Base-by-base conservation (phyloP, 2,113 vertebrate genomes). In the Coptodon rendalli region DNA sequence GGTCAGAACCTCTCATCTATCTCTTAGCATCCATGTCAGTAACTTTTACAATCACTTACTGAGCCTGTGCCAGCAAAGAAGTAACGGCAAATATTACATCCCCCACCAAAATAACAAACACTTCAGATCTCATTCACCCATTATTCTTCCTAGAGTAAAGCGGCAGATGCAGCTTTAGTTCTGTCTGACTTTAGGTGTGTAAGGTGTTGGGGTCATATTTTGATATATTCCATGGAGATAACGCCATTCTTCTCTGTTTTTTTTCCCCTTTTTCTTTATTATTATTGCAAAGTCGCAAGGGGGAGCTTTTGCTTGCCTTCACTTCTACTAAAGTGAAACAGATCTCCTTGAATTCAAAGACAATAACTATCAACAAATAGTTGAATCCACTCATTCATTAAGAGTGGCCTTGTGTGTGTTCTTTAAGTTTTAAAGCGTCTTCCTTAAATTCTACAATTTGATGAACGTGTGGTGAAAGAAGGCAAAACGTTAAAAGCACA, bases 31-130 rank as follows among this genome's bases (percentile, higher is more conserved):
- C 59, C 57, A 71, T 78, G 90, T 92, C 94, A 92, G 83, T 87
- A 86, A 91, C 83, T 89, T 93, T 94, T 86, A 90, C 86, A 81
- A 89, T 94, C 88, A 90, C 52, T 92, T 52, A 86, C 63, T 85
- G 73, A 93, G 54, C 59, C 31, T 57, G 63, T 84, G 84, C 90
- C 87, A 89, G 82, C 66, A 87, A 76, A 81, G 63, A 84, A 56
- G 56, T 38, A 86, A 43, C 43, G 29, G 52, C 63, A 85, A 84
- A 79, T 57, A 76, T 78, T 57, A 16, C 7, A 19, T 68, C 48
- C 48, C 59, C n/a, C 73, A 38, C 78, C 59, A 80, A 40, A 82
- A 79, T 57, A 76, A 53, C 45, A 76, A 68, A 29, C 36, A n/a
- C n/a, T 80, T 86, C 5, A 84, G 68, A 76, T 83, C 43, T 61